Conservation (phyloP, 2,888 invertebrate species). For the Xylota sylvarum region DNA sequence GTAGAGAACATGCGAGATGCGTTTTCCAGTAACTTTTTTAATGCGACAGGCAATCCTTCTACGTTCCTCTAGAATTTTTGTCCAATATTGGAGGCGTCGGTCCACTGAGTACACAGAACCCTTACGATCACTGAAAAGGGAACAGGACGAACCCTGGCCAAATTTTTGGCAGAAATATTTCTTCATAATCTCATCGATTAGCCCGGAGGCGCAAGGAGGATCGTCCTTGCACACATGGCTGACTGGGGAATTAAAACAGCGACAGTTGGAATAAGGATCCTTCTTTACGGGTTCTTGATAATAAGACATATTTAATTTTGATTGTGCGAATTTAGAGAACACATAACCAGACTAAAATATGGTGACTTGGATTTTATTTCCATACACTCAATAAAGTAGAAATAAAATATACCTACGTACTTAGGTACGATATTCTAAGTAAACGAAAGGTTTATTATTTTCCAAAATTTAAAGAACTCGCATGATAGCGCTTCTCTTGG, state of each 20-base stretch:
- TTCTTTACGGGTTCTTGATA: background rate
- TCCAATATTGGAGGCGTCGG: slow-evolving; percentile 33
- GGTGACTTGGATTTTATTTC: background rate
- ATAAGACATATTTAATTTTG: slow-evolving; percentile 6
- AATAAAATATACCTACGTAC: no score
- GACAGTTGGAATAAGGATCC: background rate
- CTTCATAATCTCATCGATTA: slow-evolving; percentile 64
- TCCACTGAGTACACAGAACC: slow-evolving; percentile 56
- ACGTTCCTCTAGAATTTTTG: slow-evolving; percentile 51
- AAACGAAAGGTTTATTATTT: no score
- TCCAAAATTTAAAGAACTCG: no score
- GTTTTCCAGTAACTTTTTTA: slow-evolving; percentile 48
- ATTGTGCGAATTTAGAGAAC: background rate
- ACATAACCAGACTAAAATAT: background rate
- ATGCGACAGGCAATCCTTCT: slow-evolving; percentile 51
- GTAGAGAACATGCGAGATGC: slow-evolving; percentile 52
- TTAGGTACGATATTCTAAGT: no score
- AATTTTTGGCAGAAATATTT: slow-evolving; percentile 52
- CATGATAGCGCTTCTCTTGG: no score
- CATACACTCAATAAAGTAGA: background rate
- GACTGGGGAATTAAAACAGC: background rate
- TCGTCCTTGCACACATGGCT: background rate
- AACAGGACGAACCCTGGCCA: slow-evolving; percentile 48
- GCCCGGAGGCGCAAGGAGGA: background rate
- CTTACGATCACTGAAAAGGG: slow-evolving; percentile 38